Base-by-base conservation (phyloP, 2,888 invertebrate genomes). In the Spodoptera picta region DNA sequence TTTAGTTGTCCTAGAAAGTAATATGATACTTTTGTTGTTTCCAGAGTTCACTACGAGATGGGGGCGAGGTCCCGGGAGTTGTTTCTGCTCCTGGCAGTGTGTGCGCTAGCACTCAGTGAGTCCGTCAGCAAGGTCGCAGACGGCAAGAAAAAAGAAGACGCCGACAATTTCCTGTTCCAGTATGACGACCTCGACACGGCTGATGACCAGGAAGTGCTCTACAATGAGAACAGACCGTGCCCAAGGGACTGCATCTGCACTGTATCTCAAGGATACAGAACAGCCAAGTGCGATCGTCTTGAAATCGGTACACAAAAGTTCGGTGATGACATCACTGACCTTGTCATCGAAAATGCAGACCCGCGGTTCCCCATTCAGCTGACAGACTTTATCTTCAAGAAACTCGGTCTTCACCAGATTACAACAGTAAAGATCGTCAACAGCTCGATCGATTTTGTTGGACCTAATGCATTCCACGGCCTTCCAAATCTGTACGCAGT, bases 381-480 rank as follows among this genome's bases (percentile, higher is more conserved):
- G 60, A 95, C 95, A 11, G 95, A 95, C 61, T 93, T 94, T 59
- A 95, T 96, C 78, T 96, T 96, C 86, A 90, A 94, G 70, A 95
- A 95, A 73, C 90, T 96, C 64, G 96, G 96, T 49, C 92, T 97
- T 31, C 95, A 96, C 77, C 95, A 95, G 78, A 92, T 97, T 44
- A 95, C 96, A 27, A 96, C 96, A 3, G 95, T 97, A 14, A 96
- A 96, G 82, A 96, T 97, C 77, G 95, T 95, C 56, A 96, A 97
- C 85, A 96, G 96, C 66, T 96, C 96, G 10, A 96, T 97, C 80
- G 92, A 95, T 50, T 95, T 95, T 60, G 95, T 97, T 73, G 96
- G 96, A 77, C 95, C 95, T 23, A 96, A 95, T 52, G 97, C 97
- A 0, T 97, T 98, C 93, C 95, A 95, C 68, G 96, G 96, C 4